Evolutionary conservation across 1,140 invertebrate genomes (phyloP).

Genomic region (Cydia splendana): DNA sequence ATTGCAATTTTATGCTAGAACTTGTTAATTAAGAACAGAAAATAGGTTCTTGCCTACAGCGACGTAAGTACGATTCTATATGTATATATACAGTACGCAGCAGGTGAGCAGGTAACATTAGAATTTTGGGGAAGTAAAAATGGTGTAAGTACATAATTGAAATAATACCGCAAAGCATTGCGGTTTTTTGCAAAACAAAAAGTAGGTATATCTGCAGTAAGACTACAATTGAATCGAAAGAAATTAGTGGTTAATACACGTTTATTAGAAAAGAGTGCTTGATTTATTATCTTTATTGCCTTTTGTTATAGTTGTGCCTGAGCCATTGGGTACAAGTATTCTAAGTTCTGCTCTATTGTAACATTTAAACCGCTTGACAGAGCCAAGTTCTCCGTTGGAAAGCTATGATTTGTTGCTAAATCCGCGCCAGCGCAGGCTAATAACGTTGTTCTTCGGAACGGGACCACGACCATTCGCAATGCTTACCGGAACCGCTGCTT

Average conservation of each 20-base stretch:
- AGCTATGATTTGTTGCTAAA: slow-evolving; percentile 16
- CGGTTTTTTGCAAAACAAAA: too few species aligned
- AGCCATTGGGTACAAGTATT: too few species aligned
- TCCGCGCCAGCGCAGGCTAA: slow-evolving; percentile 7
- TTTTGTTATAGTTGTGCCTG: too few species aligned
- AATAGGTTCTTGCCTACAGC: slow-evolving; percentile 37
- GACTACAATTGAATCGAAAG: too few species aligned
- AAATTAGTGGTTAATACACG: too few species aligned
- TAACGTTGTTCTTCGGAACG: slow-evolving; percentile 3
- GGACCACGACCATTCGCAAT: not conserved
- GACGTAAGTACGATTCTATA: not conserved
- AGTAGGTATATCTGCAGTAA: too few species aligned
- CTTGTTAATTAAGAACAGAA: slow-evolving; percentile 51
- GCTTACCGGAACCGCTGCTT: not conserved
- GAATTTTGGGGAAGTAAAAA: too few species aligned
- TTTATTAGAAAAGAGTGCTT: too few species aligned
- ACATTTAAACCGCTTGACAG: not conserved
- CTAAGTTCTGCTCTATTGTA: not conserved
- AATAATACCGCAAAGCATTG: too few species aligned
- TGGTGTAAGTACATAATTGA: too few species aligned
- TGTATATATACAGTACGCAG: not conserved
- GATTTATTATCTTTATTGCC: too few species aligned
- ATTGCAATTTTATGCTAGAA: slow-evolving; percentile 50
- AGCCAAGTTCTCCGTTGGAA: not conserved
- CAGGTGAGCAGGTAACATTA: too few species aligned